Conservation (phyloP, 2,797 vertebrate genomes). For the Pantherophis vulpinus region DNA sequence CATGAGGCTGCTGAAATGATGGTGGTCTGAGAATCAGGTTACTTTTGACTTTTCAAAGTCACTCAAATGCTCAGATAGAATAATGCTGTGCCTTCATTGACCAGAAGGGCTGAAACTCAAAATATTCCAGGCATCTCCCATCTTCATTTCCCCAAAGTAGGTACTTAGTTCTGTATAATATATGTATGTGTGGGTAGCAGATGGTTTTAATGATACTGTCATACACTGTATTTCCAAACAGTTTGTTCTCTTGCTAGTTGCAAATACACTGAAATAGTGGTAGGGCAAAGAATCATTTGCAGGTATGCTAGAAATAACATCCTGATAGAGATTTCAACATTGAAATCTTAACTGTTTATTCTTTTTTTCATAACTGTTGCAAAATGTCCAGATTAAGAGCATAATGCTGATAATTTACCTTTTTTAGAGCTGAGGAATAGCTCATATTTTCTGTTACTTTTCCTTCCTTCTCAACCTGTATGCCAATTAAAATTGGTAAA, state of each 20-base stretch:
- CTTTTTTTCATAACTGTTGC: background rate
- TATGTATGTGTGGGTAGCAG: background rate
- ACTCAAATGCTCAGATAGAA: conserved; percentile 46
- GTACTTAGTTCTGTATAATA: background rate
- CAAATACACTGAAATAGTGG: background rate
- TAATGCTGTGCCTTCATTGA: conserved; percentile 10
- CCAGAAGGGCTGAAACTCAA: background rate
- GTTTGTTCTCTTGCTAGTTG: background rate
- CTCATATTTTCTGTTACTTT: background rate
- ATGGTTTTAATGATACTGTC: background rate
- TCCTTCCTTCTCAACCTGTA: background rate
- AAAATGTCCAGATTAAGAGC: background rate
- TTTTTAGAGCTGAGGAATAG: background rate
- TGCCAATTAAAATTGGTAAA: background rate
- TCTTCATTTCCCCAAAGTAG: too few relatives aligned
- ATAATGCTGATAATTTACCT: background rate
- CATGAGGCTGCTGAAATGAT: background rate
- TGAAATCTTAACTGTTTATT: background rate
- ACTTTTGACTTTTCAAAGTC: background rate
- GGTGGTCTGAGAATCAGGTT: background rate
- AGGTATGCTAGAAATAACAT: background rate
- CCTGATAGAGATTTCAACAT: background rate
- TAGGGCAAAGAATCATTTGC: background rate
- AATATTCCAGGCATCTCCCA: background rate
- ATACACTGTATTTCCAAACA: background rate